Base-by-base conservation (phyloP, 1,140 invertebrate species). In the Mesaphorura yosii region DNA sequence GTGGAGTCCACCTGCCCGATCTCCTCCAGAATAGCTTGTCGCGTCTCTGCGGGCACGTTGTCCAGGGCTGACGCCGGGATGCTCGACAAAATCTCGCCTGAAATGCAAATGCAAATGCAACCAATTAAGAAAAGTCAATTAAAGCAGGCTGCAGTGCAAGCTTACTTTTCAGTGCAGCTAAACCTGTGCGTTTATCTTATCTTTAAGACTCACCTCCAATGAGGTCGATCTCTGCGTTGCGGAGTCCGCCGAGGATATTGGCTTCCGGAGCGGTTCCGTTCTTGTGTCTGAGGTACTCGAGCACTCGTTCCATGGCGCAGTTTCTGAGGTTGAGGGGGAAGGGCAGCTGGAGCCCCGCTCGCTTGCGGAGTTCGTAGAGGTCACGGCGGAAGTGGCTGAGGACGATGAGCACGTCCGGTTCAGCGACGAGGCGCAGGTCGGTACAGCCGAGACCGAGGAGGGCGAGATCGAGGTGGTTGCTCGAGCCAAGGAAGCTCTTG, bases 361-460 rank as follows among this genome's bases (percentile, higher is more conserved):
- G 47, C 22, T 37, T 34, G 31, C 55, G 48, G 12, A 59, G 23
- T 5, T 15, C 52, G 40, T 57, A 55, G 15, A 63, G 29, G 29
- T 63, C 53, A 26, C 40, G 38, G 15, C 61, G 19, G 19, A 50
- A 58, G 14, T 42, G 38, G 19, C 48, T 25, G 31, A 58, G 39
- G n/a, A 63, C 38, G 0, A 51, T 38, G 6, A 59, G 23, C 15
- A 58, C 44, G 28, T 63, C 57, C 2, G 54, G 48, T 29, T 55
- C 51, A 4, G 48, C 22, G 22, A 63, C 41, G 6, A 38, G 41
- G 5, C n/a, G 14, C 14, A 63, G 37, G 14, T 63, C 56, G 17
- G 44, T 23, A 47, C 61, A 63, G 40, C 26, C 50, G 0, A 63
- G 17, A 47, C 61, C 61, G 26, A 59, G 40, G 25, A 63, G 45